phyloP scores from a whole-genome alignment of 2,888 invertebrate genomes.

The Penaeus monodon region DNA sequence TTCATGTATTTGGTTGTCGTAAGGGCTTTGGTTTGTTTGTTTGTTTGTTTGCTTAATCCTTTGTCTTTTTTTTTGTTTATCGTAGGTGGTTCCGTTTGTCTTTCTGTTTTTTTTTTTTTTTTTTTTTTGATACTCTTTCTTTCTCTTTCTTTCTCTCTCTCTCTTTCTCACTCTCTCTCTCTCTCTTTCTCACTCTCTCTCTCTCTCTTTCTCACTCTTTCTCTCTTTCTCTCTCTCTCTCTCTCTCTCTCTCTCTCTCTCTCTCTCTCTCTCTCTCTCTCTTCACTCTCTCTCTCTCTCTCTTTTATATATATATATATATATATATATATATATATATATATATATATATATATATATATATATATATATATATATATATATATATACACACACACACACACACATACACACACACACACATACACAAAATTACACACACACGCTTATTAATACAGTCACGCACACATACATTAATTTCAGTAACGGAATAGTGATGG shows the following conservation, averaged over 20 bases:
- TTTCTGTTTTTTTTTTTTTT: too few relatives aligned
- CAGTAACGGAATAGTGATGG: too few relatives aligned
- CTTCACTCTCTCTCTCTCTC: too few relatives aligned
- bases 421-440: not conserved
- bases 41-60: too few relatives aligned
- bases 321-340: conserved; percentile 9
- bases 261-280: not conserved
- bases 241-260: conserved; percentile 5
- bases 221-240: conserved; percentile 13
- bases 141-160: not conserved
- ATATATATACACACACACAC: not conserved
- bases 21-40: too few relatives aligned
- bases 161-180: not conserved
- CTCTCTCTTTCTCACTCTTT: not conserved
- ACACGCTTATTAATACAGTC: not conserved
- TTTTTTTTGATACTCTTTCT: too few relatives aligned
- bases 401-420: not conserved
- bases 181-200: conserved; percentile 10
- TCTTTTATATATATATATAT: not conserved
- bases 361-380: conserved; percentile 12
- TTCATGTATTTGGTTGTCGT: too few relatives aligned
- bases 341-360: conserved; percentile 5
- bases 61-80: not conserved
- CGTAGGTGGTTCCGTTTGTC: too few relatives aligned
- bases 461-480: not conserved